phyloP scores from a whole-genome alignment of 2,113 vertebrate genomes.

The Pseudonaja textilis region DNA sequence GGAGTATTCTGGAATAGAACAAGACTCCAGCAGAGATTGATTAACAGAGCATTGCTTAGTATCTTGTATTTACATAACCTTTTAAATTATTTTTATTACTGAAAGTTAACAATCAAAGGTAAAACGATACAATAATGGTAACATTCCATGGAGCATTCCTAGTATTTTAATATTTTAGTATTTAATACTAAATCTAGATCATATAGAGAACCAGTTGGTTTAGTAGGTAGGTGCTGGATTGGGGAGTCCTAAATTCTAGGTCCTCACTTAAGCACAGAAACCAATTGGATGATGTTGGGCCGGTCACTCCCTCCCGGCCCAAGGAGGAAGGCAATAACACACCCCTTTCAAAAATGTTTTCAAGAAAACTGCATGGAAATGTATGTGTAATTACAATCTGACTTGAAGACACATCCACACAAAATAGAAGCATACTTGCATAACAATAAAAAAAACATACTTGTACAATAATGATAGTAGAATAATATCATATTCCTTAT shows the following conservation, averaged over 20 bases:
- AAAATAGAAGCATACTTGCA: background rate
- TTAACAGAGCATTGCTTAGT: background rate
- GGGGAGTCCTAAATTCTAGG: background rate
- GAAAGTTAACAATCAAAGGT: background rate
- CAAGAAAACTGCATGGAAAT: background rate
- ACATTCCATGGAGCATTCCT: background rate
- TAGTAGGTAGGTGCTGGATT: background rate
- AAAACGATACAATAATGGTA: background rate
- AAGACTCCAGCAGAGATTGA: background rate
- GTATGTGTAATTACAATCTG: background rate
- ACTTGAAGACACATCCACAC: background rate
- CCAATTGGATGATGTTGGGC: background rate
- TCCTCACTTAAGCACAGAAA: background rate
- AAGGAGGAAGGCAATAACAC: background rate
- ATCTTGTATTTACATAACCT: background rate
- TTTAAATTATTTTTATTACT: background rate
- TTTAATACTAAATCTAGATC: background rate
- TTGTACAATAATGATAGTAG: background rate
- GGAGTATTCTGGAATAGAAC: background rate
- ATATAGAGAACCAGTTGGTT: background rate
- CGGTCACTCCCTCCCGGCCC: background rate
- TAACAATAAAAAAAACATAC: background rate
- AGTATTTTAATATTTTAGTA: too few species aligned
- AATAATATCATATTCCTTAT: background rate
- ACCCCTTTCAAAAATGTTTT: background rate